Percentiles rank a stretch among this genome's conserved stretches.
phyloP scores from a whole-genome alignment of 2,888 invertebrate species.

The Campoplex capitator region DNA sequence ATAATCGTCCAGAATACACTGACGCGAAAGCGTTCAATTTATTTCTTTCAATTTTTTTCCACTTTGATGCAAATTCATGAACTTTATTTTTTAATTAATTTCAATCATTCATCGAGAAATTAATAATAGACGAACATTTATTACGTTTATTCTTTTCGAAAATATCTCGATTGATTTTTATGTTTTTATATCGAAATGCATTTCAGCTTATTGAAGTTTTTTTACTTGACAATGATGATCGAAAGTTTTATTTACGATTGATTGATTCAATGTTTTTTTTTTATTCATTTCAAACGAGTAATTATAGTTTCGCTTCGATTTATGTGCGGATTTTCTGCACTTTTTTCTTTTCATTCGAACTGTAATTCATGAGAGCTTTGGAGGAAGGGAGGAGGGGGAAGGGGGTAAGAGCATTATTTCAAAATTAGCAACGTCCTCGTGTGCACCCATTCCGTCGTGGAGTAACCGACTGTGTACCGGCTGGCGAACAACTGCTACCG shows the following conservation, averaged over 20 bases:
- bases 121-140: too few species aligned
- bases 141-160: too few species aligned
- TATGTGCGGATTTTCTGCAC: not conserved
- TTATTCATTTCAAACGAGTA: not conserved
- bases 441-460: not conserved
- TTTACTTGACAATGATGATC: not conserved
- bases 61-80: not conserved
- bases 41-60: not conserved
- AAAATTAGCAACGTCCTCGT: constrained; percentile 11
- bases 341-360: not conserved
- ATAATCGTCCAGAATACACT: not conserved
- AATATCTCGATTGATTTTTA: too few species aligned
- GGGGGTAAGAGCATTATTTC: constrained; percentile 1
- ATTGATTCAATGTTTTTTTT: not conserved
- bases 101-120: too few species aligned
- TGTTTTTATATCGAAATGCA: too few species aligned
- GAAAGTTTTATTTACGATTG: not conserved
- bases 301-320: not conserved
- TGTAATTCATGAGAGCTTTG: not conserved
- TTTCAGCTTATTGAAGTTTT: too few species aligned
- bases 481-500: constrained; percentile 21
- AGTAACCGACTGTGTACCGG: not conserved
- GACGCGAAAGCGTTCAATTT: not conserved
- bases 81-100: too few species aligned
- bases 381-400: too few species aligned